These are phyloP conservation scores for Drosophila phalerata DNA, from an alignment of 2,888 invertebrate species.

Conservation along the genomic window DNA sequence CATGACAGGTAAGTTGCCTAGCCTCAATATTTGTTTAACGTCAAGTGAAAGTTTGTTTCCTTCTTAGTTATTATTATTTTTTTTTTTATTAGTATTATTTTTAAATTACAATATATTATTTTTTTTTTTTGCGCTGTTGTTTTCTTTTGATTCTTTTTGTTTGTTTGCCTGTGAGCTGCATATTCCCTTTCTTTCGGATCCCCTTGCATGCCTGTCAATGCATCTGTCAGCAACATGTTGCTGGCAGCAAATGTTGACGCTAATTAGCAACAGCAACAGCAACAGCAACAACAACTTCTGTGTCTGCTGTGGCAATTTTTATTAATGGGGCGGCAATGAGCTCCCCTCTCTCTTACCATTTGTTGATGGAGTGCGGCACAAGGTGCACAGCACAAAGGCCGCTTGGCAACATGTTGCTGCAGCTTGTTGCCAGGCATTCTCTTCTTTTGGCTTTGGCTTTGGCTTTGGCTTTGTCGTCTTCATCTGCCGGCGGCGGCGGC, in stretches of 20 bases:
- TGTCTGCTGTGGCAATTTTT: conserved; percentile 53
- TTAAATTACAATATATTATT: conserved; percentile 3
- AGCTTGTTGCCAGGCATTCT: conserved; percentile 54
- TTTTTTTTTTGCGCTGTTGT: not conserved
- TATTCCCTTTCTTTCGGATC: not conserved
- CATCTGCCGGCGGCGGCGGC: conserved; percentile 61
- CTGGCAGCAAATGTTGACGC: conserved; percentile 79
- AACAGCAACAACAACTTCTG: conserved; percentile 57
- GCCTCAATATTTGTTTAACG: conserved; percentile 68
- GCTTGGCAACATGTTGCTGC: conserved; percentile 62
- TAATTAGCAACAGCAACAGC: conserved; percentile 77
- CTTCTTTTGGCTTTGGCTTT: conserved; percentile 61
- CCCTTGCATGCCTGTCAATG: conserved; percentile 48
- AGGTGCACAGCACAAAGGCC: conserved; percentile 47
- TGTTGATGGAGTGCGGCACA: conserved; percentile 31
- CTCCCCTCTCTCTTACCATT: not conserved
- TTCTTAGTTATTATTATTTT: not conserved
- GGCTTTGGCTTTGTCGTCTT: conserved; percentile 71
- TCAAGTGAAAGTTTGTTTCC: conserved; percentile 68
- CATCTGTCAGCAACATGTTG: conserved; percentile 77
- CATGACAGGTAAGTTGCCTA: conserved; percentile 58
- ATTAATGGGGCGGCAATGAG: conserved; percentile 68
- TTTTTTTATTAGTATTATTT: not conserved
- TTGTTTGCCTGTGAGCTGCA: conserved; percentile 29
- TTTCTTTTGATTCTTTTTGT: conserved; percentile 21